Percentiles rank a stretch among this genome's conserved stretches.
These are phyloP conservation scores for Bergia puertoricense DNA, from an alignment of 92 coral and sea anemone species.

Conservation along the genomic window DNA sequence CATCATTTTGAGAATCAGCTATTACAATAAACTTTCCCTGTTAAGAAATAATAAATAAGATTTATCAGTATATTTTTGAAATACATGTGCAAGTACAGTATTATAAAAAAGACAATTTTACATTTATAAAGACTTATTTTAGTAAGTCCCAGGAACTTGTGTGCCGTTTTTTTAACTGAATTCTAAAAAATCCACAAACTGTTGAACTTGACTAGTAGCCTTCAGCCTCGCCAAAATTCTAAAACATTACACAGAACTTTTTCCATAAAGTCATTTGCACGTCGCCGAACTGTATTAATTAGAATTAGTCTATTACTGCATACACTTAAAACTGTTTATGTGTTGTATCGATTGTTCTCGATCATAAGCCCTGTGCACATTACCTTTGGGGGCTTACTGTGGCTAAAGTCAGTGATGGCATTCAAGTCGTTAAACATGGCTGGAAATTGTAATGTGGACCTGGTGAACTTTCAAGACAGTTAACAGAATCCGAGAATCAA, in stretches of 20 bases:
- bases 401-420: constrained; percentile 64
- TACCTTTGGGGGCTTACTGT: constrained; percentile 49
- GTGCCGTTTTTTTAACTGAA: too few relatives aligned
- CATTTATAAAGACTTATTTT: background rate
- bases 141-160: too few relatives aligned
- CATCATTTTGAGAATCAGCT: constrained; percentile 87
- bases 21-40: constrained; percentile 83
- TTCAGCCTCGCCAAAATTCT: too few relatives aligned
- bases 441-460: background rate
- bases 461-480: background rate
- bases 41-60: background rate
- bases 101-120: background rate
- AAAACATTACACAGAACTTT: too few relatives aligned
- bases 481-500: background rate
- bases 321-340: too few relatives aligned
- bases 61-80: background rate
- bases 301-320: too few relatives aligned
- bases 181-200: too few relatives aligned
- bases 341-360: too few relatives aligned
- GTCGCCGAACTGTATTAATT: too few relatives aligned
- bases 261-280: too few relatives aligned
- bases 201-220: too few relatives aligned
- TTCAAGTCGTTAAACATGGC: constrained; percentile 74
- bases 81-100: background rate
- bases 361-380: background rate